Base-by-base conservation (phyloP, 2,797 vertebrate species). In the Epinephelus awoara region DNA sequence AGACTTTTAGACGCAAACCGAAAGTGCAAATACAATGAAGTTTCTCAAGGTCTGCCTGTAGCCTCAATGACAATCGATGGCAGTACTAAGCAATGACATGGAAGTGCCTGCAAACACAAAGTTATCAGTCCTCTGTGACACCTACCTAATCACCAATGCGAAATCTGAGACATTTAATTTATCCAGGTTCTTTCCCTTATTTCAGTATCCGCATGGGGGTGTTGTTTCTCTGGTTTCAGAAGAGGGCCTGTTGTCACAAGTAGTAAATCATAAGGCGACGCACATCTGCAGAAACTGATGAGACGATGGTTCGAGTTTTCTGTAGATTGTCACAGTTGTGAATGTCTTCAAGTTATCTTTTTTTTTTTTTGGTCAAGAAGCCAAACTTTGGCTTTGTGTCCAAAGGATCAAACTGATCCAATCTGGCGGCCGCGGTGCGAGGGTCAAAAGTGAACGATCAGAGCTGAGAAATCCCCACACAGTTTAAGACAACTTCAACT, bases 271-370 rank as follows among this genome's bases (percentile, higher is more conserved):
- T 34, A 34, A 80, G 65, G 65, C 40, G 58, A 77, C 13, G 40
- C 13, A 68, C 2, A 8, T 71, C 69, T 54, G 64, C 67, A 44
- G 54, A 74, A 38, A 72, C 47, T 15, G 19, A 25, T 47, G 56
- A 51, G 65, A 58, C 27, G 40, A 75, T 25, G 23, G 5, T 67
- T 73, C n/a, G 15, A 15, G 11, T 72, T 86, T 77, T 66, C 42
- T 64, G 64, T 58, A 69, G 91, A 94, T 93, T 90, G 90, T 92
- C 86, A 79, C 50, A 29, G 19, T 23, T 67, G 64, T 78, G 38
- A 50, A 76, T 64, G 23, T 70, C 13, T 74, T 76, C 21, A 44
- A 63, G 40, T 69, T 55, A 2, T 61, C 19, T 44, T 57, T 12
- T 49, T 7, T n/a, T n/a, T 50, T 8, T 83, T 91, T 85, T 83